Evolutionary conservation across 1,140 invertebrate genomes (phyloP).

Genomic region (Chironomus tepperi): DNA sequence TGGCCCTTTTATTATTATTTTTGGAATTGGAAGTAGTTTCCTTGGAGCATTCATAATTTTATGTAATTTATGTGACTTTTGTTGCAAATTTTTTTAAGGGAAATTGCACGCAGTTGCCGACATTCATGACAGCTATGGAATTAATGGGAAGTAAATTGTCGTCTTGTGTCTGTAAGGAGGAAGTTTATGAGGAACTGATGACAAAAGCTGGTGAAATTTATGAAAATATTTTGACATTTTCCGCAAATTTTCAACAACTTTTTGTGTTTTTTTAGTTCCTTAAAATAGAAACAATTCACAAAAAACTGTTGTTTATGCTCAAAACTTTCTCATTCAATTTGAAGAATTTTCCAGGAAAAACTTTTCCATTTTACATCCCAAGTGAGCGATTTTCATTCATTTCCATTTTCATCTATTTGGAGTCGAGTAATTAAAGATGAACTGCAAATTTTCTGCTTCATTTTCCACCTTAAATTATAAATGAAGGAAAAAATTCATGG

Average conservation of each 20-base stretch:
- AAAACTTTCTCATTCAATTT: neutral
- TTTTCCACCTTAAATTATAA: neutral
- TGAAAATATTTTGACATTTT: neutral
- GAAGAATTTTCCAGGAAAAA: neutral
- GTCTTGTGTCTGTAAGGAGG: neutral
- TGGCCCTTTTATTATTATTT: neutral
- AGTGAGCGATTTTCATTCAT: conserved; percentile 5
- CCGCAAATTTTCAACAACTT: too few species aligned
- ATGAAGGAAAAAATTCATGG: too few species aligned
- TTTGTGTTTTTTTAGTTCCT: neutral
- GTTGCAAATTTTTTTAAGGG: neutral
- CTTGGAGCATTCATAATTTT: conserved; percentile 6
- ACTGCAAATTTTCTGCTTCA: neutral
- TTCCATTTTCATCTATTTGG: neutral
- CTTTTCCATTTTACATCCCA: neutral
- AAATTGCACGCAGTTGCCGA: too few species aligned
- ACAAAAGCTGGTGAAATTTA: neutral
- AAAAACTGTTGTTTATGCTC: neutral
- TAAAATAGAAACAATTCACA: neutral
- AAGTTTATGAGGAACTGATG: neutral
- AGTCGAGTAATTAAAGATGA: neutral
- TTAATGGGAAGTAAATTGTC: too few species aligned
- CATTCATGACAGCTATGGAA: too few species aligned
- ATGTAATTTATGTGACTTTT: neutral
- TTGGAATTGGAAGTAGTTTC: neutral